Conservation (phyloP, 2,113 vertebrate species). For the Callipepla squamata region DNA sequence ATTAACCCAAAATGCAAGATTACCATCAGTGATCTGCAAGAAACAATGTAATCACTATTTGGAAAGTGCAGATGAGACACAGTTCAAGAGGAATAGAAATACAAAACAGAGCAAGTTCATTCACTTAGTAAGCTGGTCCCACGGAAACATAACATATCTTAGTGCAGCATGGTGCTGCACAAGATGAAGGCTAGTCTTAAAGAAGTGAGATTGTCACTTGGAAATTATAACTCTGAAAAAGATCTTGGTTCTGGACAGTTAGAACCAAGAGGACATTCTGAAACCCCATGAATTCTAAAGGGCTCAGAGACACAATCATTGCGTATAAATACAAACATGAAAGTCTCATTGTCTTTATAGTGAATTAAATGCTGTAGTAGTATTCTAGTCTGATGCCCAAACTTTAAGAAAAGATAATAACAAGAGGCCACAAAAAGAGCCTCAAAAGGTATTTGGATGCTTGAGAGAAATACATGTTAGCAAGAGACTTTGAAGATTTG, state of each 20-base stretch:
- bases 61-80: neutral
- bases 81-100: neutral
- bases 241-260: neutral
- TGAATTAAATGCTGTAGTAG: neutral
- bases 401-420: neutral
- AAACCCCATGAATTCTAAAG: neutral
- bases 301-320: neutral
- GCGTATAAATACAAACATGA: neutral
- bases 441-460: neutral
- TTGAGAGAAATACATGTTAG: neutral
- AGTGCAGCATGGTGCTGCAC: neutral
- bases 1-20: neutral
- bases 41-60: neutral
- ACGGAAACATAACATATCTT: neutral
- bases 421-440: neutral
- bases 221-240: neutral
- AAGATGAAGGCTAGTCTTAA: neutral
- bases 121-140: neutral
- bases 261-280: neutral
- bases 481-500: neutral
- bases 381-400: neutral
- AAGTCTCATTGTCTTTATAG: neutral
- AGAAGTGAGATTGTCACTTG: neutral
- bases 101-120: neutral
- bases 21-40: neutral